phyloP scores from a whole-genome alignment of 2,888 invertebrate species.

The Hololepta plana region DNA sequence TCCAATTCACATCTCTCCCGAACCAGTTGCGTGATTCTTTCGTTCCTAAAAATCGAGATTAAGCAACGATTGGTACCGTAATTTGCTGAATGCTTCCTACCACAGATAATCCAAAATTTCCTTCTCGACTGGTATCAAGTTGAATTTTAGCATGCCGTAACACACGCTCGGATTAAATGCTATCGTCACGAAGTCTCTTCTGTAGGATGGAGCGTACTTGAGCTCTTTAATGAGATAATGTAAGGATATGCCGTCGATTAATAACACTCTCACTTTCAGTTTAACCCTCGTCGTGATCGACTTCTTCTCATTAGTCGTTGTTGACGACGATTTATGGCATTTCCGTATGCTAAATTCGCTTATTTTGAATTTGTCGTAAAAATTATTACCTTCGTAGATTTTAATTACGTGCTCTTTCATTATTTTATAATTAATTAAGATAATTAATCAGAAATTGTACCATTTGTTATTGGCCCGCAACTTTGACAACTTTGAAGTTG shows the following conservation, averaged over 20 bases:
- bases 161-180: slow-evolving; percentile 1
- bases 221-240: slow-evolving; percentile 20
- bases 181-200: slow-evolving; percentile 8
- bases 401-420: too few relatives aligned
- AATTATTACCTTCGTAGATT: too few relatives aligned
- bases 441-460: too few relatives aligned
- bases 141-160: slow-evolving; percentile 18
- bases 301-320: too few relatives aligned
- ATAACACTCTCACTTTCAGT: slow-evolving; percentile 6
- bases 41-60: slow-evolving; percentile 36
- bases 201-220: slow-evolving; percentile 7
- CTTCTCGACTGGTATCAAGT: slow-evolving; percentile 35
- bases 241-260: slow-evolving; percentile 17
- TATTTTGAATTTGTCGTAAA: too few relatives aligned
- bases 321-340: too few relatives aligned
- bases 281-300: slow-evolving; percentile 2
- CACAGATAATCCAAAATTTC: slow-evolving; percentile 54
- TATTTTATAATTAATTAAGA: too few relatives aligned
- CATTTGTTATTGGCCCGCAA: too few relatives aligned
- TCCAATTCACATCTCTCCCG: slow-evolving; percentile 60
- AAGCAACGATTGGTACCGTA: neutral
- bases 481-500: too few relatives aligned
- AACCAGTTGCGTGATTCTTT: slow-evolving; percentile 28
- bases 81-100: slow-evolving; percentile 27
- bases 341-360: too few relatives aligned